phyloP scores from a whole-genome alignment of 1,140 invertebrate species.

The Harlomillsia oculata region DNA sequence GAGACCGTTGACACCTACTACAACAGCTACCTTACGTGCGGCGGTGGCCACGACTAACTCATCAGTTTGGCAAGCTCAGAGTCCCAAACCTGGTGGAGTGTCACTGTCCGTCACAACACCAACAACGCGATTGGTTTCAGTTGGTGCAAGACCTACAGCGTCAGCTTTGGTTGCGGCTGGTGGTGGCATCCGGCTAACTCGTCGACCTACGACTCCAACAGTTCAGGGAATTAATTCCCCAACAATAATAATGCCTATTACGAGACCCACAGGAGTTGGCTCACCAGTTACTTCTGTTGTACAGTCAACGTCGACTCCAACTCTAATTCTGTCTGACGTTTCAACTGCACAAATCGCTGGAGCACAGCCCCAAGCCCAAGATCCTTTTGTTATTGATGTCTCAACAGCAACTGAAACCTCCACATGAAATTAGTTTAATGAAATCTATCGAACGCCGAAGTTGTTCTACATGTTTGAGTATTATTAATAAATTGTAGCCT shows the following conservation, averaged over 20 bases:
- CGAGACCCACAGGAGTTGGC: background rate
- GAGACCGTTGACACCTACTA: slow-evolving; percentile 1
- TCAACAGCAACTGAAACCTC: too few species aligned
- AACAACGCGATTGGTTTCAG: slow-evolving; percentile 6
- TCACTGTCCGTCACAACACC: background rate
- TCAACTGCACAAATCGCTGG: background rate
- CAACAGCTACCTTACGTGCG: background rate
- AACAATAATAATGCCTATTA: slow-evolving; percentile 14
- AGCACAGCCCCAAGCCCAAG: too few species aligned
- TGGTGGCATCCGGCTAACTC: slow-evolving; percentile 9
- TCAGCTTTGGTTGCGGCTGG: slow-evolving; percentile 20
- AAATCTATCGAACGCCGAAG: too few species aligned
- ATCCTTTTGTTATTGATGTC: too few species aligned
- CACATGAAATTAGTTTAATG: too few species aligned
- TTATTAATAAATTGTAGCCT: too few species aligned
- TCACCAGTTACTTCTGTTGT: background rate
- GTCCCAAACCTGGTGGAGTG: background rate
- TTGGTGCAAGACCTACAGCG: slow-evolving; percentile 12
- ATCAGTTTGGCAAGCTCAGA: background rate
- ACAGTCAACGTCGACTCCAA: background rate
- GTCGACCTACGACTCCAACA: background rate
- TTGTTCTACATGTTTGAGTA: too few species aligned
- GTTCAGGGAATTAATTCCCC: background rate
- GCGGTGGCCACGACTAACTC: background rate
- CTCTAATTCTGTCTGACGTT: background rate